Evolutionary conservation across 2,888 invertebrate genomes (phyloP).

Genomic region (Beris chalybata): DNA sequence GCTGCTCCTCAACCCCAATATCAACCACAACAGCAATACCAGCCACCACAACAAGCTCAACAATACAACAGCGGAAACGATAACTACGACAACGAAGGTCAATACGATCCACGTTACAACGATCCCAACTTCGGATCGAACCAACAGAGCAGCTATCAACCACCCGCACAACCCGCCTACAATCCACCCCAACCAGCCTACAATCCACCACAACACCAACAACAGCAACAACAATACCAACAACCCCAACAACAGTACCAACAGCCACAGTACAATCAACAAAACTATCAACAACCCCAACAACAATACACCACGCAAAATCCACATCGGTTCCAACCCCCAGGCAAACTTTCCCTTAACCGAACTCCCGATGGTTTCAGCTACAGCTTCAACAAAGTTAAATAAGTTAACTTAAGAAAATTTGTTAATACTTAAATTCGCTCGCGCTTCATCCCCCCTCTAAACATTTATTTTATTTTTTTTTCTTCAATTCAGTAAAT

Average conservation of each 20-base stretch:
- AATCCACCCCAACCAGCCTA: conserved; percentile 58
- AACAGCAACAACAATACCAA: conserved; percentile 53
- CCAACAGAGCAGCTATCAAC: conserved; percentile 19
- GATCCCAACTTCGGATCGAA: conserved; percentile 46
- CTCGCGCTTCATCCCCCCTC: too few relatives aligned
- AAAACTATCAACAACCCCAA: conserved; percentile 45
- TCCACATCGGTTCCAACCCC: conserved; percentile 78
- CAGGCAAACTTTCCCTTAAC: conserved; percentile 83
- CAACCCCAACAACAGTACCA: conserved; percentile 48
- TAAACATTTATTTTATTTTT: too few relatives aligned
- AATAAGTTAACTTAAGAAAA: conserved; percentile 41
- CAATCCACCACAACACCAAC: conserved; percentile 48
- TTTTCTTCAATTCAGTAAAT: too few relatives aligned
- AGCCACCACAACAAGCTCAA: conserved; percentile 50
- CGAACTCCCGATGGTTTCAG: conserved; percentile 86
- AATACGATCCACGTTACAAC: conserved; percentile 56
- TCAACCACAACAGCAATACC: conserved; percentile 57
- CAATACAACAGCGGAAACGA: conserved; percentile 42
- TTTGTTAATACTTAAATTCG: too few relatives aligned
- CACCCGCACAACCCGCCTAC: conserved; percentile 57
- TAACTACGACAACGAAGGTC: conserved; percentile 53
- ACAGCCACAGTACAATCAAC: conserved; percentile 58
- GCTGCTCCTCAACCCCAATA: conserved; percentile 61
- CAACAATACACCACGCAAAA: conserved; percentile 66
- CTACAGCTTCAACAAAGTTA: conserved; percentile 77